A percentile compares a stretch with the other conserved stretches of the same genome.
These are phyloP conservation scores for Ashinkailepas kermadecensis DNA, from an alignment of 2,888 invertebrate species.

Conservation along the genomic window DNA sequence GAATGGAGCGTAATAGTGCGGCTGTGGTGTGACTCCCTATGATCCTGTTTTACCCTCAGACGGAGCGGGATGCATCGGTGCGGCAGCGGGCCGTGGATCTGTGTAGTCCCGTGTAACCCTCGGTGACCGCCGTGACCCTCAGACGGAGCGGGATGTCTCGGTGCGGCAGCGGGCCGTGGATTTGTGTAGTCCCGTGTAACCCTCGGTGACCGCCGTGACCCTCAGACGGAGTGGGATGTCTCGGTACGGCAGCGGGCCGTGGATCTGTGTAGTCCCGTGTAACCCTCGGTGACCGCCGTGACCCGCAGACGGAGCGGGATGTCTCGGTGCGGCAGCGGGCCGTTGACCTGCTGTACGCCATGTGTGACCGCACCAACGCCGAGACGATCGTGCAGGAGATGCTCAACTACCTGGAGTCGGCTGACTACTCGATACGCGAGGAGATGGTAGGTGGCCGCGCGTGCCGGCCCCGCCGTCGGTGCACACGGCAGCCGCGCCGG, in stretches of 20 bases:
- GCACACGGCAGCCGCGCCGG: no score
- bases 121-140: not conserved
- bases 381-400: slow-evolving; percentile 99
- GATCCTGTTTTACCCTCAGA: slow-evolving; percentile 46
- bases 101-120: no score
- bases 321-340: slow-evolving; percentile 96
- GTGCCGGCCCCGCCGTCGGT: no score
- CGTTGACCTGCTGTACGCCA: slow-evolving; percentile 95
- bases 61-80: slow-evolving; percentile 97
- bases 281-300: no score
- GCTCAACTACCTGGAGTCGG: slow-evolving; percentile 97
- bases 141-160: slow-evolving; percentile 96
- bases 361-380: slow-evolving; percentile 99
- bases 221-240: slow-evolving; percentile 90
- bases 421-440: slow-evolving; percentile 98
- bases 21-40: no score
- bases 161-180: slow-evolving; percentile 98
- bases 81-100: slow-evolving; percentile 96
- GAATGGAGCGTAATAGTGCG: no score
- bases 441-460: slow-evolving; percentile 68
- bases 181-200: slow-evolving; percentile 49
- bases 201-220: no score
- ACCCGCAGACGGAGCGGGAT: slow-evolving; percentile 80
- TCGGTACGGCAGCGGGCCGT: slow-evolving; percentile 97
- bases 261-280: no score